Evolutionary conservation across 2,113 vertebrate species (phyloP).

Genomic region (Halcyon malimbica): DNA sequence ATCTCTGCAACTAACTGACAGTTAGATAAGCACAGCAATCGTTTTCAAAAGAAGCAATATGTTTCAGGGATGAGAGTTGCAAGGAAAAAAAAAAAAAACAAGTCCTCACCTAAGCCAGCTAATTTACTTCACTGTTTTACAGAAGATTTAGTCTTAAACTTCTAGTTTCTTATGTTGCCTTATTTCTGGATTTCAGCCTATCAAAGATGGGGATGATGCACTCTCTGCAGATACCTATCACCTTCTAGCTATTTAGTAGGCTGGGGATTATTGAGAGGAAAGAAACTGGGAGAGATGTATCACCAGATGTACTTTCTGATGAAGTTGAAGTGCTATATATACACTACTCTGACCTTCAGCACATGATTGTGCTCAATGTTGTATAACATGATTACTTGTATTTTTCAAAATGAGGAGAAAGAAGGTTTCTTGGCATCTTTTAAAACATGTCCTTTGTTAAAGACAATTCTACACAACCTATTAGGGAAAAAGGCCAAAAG

Average conservation of each 20-base stretch:
- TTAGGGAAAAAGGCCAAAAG: neutral
- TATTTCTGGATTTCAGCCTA: neutral
- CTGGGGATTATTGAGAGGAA: neutral
- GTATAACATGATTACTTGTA: neutral
- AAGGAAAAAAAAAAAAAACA: fast-evolving
- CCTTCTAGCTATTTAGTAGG: neutral
- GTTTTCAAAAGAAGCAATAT: neutral
- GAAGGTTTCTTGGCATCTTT: neutral
- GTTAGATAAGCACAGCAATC: neutral
- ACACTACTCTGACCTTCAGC: neutral
- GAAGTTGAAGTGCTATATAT: neutral
- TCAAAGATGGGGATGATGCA: neutral
- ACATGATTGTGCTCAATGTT: neutral
- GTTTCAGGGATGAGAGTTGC: neutral
- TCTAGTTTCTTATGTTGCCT: neutral
- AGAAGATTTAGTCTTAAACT: neutral
- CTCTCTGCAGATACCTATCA: neutral
- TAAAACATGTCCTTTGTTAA: neutral
- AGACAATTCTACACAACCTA: neutral
- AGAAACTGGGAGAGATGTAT: neutral
- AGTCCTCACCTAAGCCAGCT: fast-evolving
- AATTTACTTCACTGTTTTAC: neutral
- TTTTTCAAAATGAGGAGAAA: neutral
- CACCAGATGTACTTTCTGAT: neutral
- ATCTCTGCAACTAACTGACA: neutral